These are phyloP conservation scores for Drosophila peninsularis DNA, from an alignment of 2,888 invertebrate species.

Conservation along the genomic window DNA sequence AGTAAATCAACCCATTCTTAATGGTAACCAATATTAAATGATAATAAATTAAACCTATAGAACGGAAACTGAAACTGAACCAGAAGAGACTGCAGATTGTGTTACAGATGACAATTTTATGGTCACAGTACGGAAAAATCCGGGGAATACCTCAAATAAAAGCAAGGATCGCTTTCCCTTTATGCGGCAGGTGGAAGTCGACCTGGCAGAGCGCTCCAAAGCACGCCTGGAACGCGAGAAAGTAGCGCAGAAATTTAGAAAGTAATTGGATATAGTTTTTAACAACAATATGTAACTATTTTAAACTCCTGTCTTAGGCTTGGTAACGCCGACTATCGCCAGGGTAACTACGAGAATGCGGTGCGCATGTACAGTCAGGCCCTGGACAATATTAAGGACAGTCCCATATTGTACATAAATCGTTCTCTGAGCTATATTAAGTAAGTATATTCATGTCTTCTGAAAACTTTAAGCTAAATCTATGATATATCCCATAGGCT, in stretches of 20 bases:
- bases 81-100: conserved; percentile 73
- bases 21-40: neutral
- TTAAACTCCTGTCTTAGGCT: conserved; percentile 83
- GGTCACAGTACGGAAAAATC: conserved; percentile 86
- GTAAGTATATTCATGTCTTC: conserved; percentile 50
- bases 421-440: conserved; percentile 87
- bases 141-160: conserved; percentile 54
- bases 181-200: conserved; percentile 90
- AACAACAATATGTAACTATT: neutral
- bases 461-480: neutral
- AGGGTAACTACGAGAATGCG: conserved; percentile 90
- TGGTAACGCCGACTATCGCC: conserved; percentile 89
- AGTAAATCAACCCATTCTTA: conserved; percentile 22
- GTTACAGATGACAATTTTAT: conserved; percentile 85
- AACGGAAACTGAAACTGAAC: conserved; percentile 7
- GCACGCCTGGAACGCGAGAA: conserved; percentile 89
- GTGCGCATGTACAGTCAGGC: conserved; percentile 90
- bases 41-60: conserved; percentile 15
- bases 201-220: conserved; percentile 88
- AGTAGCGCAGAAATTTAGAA: conserved; percentile 90
- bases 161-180: conserved; percentile 88
- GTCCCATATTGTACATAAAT: conserved; percentile 91
- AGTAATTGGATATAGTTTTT: conserved; percentile 50
- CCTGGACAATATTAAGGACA: conserved; percentile 91
- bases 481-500: conserved; percentile 57